phyloP scores from a whole-genome alignment of 23 tunicate genomes.

The Trididemnum nubilum region DNA sequence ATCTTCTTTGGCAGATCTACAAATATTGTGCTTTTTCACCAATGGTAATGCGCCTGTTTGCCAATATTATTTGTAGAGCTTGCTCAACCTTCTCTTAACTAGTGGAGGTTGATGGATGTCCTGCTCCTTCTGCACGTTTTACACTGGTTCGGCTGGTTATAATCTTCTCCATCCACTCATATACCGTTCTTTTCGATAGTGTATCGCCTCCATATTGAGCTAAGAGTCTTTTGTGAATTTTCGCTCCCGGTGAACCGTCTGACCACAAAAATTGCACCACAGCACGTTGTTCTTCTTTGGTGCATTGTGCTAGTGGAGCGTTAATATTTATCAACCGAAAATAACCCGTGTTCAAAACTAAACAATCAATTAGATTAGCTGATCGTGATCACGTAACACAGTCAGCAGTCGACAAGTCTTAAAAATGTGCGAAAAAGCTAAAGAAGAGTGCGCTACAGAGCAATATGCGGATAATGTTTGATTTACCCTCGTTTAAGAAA shows the following conservation, averaged over 20 bases:
- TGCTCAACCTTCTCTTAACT: conserved; percentile 27
- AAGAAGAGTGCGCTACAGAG: no score
- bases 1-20: conserved; percentile 7
- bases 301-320: conserved; percentile 47
- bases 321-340: conserved; percentile 30
- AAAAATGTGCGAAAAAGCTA: conserved; percentile 12
- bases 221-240: conserved; percentile 28
- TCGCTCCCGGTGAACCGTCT: conserved; percentile 20
- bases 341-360: conserved; percentile 18
- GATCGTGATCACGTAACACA: conserved; percentile 45
- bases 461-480: conserved; percentile 13
- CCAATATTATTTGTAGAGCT: conserved; percentile 37
- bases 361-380: conserved; percentile 17
- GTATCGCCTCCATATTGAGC: no score
- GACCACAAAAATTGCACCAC: no score
- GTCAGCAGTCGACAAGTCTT: not conserved
- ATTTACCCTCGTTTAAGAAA: conserved; percentile 13
- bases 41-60: conserved; percentile 39
- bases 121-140: no score
- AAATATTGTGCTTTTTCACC: conserved; percentile 43
- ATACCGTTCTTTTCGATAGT: no score
- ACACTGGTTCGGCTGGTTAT: conserved; percentile 33
- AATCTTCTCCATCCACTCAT: conserved; percentile 43
- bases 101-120: conserved; percentile 47
- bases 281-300: conserved; percentile 40